Base-by-base conservation (phyloP, 2,797 vertebrate genomes). In the Euthynnus affinis region DNA sequence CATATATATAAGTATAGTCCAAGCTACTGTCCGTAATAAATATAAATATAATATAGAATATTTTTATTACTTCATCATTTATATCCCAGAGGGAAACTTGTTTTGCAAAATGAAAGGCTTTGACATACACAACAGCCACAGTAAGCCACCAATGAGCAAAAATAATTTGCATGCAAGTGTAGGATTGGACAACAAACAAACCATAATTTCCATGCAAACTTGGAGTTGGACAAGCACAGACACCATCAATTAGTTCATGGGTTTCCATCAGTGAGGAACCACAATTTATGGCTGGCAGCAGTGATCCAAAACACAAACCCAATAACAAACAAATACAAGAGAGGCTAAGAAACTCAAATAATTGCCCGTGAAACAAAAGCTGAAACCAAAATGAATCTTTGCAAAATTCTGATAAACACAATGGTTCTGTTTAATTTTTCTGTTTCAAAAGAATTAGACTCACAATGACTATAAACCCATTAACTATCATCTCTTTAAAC, bases 171-270 rank as follows among this genome's bases (percentile, higher is more conserved):
- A 71, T 56, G n/a, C 10, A 51, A 49, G 25, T 49, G 10, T 49
- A 22, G 55, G 17, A 70, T 48, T 51, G 12, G 53, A 71, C 58
- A 62, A 20, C 40, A 76, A 37, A 32, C 7, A 29, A 60, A 37
- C 34, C 48, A 64, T 40, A 20, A 44, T 55, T 59, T 25, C 44
- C 32, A 60, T 73, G 34, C 22, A 70, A 53, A 57, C 13, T 2
- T 29, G 5, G 25, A 63, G 40, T 12, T 15, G 60, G 46, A 63
- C 56, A 61, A 60, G 8, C 25, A 9, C 44, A 56, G 40, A 52
- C 46, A 9, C 20, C 2, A 18, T 58, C 6, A 27, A 37, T 37
- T 37, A 37, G 37, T 37, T 37, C 37, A 37, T 37, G 37, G 37
- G 18, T 55, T 27, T 48, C 46, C 27, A 14, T 34, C 55, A 64